Percentiles rank a stretch among this genome's conserved stretches.
Conservation (phyloP, 2,888 invertebrate genomes). For the Heliconius sara region DNA sequence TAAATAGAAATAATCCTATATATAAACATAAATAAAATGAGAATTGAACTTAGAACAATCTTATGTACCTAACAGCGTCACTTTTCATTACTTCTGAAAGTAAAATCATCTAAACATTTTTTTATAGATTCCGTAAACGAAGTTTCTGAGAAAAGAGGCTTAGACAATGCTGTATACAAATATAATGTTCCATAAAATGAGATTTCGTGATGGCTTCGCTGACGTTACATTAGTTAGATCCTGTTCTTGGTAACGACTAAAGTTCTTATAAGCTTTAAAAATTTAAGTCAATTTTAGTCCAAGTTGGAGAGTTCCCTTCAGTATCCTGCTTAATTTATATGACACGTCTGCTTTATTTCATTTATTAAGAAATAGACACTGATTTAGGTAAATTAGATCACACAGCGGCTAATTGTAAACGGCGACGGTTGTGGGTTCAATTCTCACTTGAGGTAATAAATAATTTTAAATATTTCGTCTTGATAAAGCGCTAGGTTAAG, state of each 20-base stretch:
- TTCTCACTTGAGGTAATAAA: neutral
- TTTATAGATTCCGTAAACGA: neutral
- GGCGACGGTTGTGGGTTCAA: too few relatives aligned
- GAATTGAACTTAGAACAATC: neutral
- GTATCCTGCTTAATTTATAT: constrained; percentile 17
- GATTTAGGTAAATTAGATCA: neutral
- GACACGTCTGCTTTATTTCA: constrained; percentile 6
- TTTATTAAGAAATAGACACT: neutral
- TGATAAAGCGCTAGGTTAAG: neutral
- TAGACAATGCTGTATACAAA: constrained; percentile 4
- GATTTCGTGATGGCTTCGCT: constrained; percentile 14
- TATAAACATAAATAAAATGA: neutral
- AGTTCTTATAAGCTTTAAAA: constrained; percentile 72
- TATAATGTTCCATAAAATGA: constrained; percentile 30
- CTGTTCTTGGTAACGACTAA: constrained; percentile 60
- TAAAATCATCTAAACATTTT: neutral
- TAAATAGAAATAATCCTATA: neutral
- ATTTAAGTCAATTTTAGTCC: constrained; percentile 73
- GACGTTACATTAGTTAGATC: constrained; percentile 55
- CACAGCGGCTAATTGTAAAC: too few relatives aligned
- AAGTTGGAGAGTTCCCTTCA: constrained; percentile 6
- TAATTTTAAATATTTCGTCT: neutral
- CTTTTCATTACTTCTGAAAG: neutral
- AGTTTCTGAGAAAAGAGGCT: neutral
- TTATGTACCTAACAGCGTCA: neutral